A percentile compares a stretch with the other conserved stretches of the same genome.
Evolutionary conservation across 1,140 invertebrate genomes (phyloP).

Genomic region (Dendroctonus valens): DNA sequence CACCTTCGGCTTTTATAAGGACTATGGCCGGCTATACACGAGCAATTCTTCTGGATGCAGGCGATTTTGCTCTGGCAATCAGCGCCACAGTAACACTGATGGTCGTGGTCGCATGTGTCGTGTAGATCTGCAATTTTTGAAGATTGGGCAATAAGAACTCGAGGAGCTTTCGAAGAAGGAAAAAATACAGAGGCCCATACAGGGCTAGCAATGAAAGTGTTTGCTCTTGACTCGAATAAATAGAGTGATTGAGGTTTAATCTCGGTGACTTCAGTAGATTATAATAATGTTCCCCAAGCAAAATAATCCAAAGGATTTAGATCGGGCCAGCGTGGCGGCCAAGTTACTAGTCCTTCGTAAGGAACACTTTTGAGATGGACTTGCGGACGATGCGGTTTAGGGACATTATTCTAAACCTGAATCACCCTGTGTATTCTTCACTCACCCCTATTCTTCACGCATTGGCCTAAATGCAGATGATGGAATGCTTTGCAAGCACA

Average conservation of each 20-base stretch:
- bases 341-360: neutral
- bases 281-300: no score
- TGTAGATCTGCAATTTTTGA: constrained; percentile 40
- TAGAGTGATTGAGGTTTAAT: neutral
- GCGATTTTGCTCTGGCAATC: constrained; percentile 41
- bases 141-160: neutral
- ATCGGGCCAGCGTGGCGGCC: neutral
- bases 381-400: no score
- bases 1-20: constrained; percentile 37
- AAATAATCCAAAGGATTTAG: neutral
- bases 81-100: constrained; percentile 42
- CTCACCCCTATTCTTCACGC: constrained; percentile 39
- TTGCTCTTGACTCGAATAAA: neutral
- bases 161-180: no score
- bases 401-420: no score
- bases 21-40: constrained; percentile 39
- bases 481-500: constrained; percentile 43
- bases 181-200: no score
- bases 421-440: neutral
- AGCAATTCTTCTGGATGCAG: constrained; percentile 38
- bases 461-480: constrained; percentile 40
- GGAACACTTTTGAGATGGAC: neutral
- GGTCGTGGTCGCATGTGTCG: constrained; percentile 39
- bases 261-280: no score
- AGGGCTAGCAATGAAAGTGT: no score